Evolutionary conservation across 2,888 invertebrate genomes (phyloP), one percentile per base, ranked within the genome.

Genomic region (Liopterus haemorrhoidalis): DNA sequence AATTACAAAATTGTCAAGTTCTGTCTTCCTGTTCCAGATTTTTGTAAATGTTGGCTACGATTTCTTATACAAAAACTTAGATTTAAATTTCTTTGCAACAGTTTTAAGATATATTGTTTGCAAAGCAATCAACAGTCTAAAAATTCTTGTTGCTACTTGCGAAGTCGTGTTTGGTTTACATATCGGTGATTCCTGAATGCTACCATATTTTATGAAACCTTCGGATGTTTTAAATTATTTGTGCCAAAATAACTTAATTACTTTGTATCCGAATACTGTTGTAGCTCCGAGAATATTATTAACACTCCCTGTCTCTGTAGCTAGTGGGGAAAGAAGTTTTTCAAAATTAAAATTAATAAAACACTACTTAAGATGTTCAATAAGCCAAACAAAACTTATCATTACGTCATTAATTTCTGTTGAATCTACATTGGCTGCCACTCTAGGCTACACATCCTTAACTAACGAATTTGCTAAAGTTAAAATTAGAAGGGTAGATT

Each of bases 151-250:
- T n/a, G n/a, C n/a, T n/a, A n/a, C n/a, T n/a, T n/a, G n/a, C n/a
- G n/a, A n/a, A n/a, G n/a, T n/a, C n/a, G n/a, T n/a, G n/a, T n/a
- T n/a, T n/a, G n/a, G n/a, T n/a, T n/a, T n/a, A n/a, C n/a, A n/a
- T n/a, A n/a, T n/a, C n/a, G n/a, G n/a, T n/a, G n/a, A n/a, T n/a
- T 46, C 43, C 30, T 39, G 41, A 44, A 44, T 45, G 41, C 41
- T 41, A 41, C 47, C 43, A 41, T 40, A 39, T 33, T 46, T 35
- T 25, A 46, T 49, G 41, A 46, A 35, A 49, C 38, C 36, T 49
- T 42, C 33, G 11, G 42, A 36, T 36, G 36, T 24, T 42, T 42
- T 37, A 42, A 36, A 42, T 36, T 42, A 42, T 44, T 42, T 37
- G 3, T 24, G 33, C 27, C 42, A 37, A 42, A 42, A 24, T 42